These are phyloP conservation scores for Girardinichthys multiradiatus DNA, from an alignment of 2,113 vertebrate species.

Conservation along the genomic window DNA sequence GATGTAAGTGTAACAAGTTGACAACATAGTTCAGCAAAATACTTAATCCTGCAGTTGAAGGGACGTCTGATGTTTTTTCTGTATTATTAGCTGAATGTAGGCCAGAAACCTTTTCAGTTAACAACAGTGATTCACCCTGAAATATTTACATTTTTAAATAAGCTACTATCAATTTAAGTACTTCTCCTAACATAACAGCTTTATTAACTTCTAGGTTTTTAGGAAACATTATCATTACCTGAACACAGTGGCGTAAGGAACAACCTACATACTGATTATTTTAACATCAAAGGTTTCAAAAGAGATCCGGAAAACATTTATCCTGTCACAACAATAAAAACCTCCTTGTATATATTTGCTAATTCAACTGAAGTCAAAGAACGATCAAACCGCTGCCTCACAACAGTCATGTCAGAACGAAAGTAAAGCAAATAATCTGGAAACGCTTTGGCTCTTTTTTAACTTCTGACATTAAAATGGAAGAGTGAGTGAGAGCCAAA, in stretches of 20 bases:
- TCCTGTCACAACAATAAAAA: constrained; percentile 33
- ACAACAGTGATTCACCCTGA: too few relatives aligned
- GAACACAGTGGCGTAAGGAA: background rate
- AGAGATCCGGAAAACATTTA: too few relatives aligned
- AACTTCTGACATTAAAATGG: constrained; percentile 66
- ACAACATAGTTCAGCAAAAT: background rate
- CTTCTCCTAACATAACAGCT: too few relatives aligned
- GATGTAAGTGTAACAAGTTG: background rate
- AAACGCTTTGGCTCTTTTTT: constrained; percentile 81
- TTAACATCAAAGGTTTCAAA: too few relatives aligned
- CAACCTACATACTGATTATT: background rate
- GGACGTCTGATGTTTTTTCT: too few relatives aligned
- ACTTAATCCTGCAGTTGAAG: too few relatives aligned
- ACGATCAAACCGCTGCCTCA: constrained; percentile 31
- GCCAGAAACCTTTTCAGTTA: too few relatives aligned
- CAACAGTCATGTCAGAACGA: constrained; percentile 50
- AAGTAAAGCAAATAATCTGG: constrained; percentile 81
- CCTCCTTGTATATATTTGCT: constrained; percentile 20
- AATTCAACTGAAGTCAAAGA: constrained; percentile 44
- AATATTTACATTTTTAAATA: too few relatives aligned
- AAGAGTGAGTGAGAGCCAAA: constrained; percentile 78
- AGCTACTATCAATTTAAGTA: too few relatives aligned
- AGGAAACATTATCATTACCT: background rate
- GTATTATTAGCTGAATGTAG: too few relatives aligned
- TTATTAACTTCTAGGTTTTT: too few relatives aligned